These are phyloP conservation scores for Ornithoptera priamus DNA, from an alignment of 2,888 invertebrate species.

Conservation along the genomic window DNA sequence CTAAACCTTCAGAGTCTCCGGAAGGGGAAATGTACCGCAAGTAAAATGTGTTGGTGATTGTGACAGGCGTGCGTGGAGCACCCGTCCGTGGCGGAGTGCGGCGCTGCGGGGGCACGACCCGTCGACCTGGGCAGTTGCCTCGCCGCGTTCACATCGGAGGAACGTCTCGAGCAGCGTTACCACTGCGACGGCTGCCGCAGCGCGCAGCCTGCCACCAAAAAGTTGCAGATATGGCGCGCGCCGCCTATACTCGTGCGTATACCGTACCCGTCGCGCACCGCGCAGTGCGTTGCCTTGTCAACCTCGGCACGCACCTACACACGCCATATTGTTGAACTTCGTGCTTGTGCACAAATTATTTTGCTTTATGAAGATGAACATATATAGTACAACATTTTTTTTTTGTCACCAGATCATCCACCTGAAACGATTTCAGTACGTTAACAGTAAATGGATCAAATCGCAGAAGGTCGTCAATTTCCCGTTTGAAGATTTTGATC, in stretches of 20 bases:
- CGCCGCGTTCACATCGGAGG: constrained; percentile 92
- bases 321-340: no score
- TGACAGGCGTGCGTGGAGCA: constrained; percentile 87
- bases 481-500: constrained; percentile 92
- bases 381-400: no score
- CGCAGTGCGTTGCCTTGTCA: no score
- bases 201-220: constrained; percentile 92
- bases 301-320: no score
- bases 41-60: neutral
- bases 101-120: constrained; percentile 88
- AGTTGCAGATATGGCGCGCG: constrained; percentile 93
- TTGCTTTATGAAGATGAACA: no score
- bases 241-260: constrained; percentile 90
- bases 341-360: no score
- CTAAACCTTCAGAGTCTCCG: no score
- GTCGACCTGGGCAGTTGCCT: constrained; percentile 92
- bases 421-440: constrained; percentile 94
- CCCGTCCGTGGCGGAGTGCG: constrained; percentile 84
- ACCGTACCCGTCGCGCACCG: no score
- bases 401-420: constrained; percentile 87
- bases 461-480: constrained; percentile 96
- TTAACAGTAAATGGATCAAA: constrained; percentile 95
- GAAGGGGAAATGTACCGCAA: no score
- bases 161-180: constrained; percentile 91
- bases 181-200: constrained; percentile 91